A percentile compares a stretch with the other conserved stretches of the same genome.
Conservation (phyloP, 2,888 invertebrate species). For the Augochlorella aurata region DNA sequence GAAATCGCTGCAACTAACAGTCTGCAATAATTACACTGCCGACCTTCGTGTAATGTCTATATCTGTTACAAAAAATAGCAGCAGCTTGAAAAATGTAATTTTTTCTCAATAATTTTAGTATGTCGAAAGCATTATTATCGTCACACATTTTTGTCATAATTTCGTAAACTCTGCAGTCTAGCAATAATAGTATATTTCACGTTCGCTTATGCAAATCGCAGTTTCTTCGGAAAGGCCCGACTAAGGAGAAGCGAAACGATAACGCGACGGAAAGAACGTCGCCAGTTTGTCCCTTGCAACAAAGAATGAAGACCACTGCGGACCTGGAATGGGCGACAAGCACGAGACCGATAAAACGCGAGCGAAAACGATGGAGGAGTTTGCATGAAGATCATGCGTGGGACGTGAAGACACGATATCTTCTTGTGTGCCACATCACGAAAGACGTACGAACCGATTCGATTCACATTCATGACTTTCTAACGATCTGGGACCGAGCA, state of each 20-base stretch:
- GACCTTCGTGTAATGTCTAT: too few species aligned
- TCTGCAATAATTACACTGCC: too few species aligned
- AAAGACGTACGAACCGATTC: conserved; percentile 71
- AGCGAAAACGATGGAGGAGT: conserved; percentile 58
- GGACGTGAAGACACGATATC: conserved; percentile 72
- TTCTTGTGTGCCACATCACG: conserved; percentile 69
- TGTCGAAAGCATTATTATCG: too few species aligned
- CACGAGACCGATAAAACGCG: conserved; percentile 62
- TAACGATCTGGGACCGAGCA: conserved; percentile 70
- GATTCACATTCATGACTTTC: conserved; percentile 76
- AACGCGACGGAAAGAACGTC: conserved; percentile 5
- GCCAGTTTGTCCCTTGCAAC: conserved; percentile 39
- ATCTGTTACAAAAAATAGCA: too few species aligned
- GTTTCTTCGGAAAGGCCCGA: not conserved
- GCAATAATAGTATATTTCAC: not conserved
- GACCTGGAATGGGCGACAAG: conserved; percentile 47
- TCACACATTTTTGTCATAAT: too few species aligned
- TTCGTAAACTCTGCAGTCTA: too few species aligned
- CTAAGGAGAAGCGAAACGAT: not conserved
- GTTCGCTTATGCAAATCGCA: not conserved
- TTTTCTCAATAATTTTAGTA: too few species aligned
- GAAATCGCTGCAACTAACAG: too few species aligned
- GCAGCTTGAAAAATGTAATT: too few species aligned
- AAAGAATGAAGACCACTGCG: conserved; percentile 22
- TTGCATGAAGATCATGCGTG: conserved; percentile 65